Base-by-base conservation (phyloP, 2,888 invertebrate species). In the Sthenelais limicola region DNA sequence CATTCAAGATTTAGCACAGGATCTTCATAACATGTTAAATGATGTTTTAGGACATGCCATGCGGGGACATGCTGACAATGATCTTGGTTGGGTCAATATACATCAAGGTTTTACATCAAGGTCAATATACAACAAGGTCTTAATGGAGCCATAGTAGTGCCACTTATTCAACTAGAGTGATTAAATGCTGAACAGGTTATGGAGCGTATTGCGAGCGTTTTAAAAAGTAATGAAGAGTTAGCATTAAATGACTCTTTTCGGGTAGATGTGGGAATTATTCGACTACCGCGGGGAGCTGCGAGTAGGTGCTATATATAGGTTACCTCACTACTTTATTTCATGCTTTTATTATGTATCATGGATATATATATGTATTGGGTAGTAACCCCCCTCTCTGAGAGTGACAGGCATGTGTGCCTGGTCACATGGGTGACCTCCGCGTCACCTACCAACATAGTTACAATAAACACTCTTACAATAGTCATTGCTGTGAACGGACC, bases 181-280 rank as follows among this genome's bases (percentile, higher is more conserved):
- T 30, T 52, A 15, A 52, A 26, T 24, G 28, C 52, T 2, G 52
- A 52, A 52, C 24, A 30, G 21, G 30, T 52, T 12, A 52, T 52
- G 52, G 26, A 24, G 12, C 24, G 30, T 9, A 52, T 52, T 28
- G n/a, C 24, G 26, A 15, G 12, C 3, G 30, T 12, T 12, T 12
- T 52, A 30, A 52, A 52, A 26, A 52, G 52, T 12, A 52, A 52
- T 21, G 52, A 52, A 15, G n/a, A 52, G 52, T 30, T 52, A 15
- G 12, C 24, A 30, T 9, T 52, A 3, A 30, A 52, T 21, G 12
- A 52, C 12, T 4, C 52, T 9, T 52, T 52, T 52, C 24, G 52
- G 21, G 30, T 52, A 24, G 52, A 52, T 24, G 15, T 52, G 7
- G 52, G 52, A 3, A 52, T 52, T 3, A 52, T 52, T 12, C 24